These are phyloP conservation scores for Delia radicum DNA, from an alignment of 1,140 invertebrate genomes.

Conservation along the genomic window DNA sequence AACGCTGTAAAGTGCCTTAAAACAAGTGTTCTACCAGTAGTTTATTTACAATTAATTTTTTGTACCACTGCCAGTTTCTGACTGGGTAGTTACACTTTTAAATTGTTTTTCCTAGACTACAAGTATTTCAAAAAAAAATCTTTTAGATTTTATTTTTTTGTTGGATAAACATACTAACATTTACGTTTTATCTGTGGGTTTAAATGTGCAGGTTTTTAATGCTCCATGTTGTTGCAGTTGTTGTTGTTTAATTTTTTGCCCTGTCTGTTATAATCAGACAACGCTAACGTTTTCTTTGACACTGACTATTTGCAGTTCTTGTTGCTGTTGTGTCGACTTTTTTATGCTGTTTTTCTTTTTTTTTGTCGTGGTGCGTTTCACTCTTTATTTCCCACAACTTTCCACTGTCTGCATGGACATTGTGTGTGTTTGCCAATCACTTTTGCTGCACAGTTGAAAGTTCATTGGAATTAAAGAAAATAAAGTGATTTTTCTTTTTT, in stretches of 20 bases:
- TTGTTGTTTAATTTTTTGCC: background rate
- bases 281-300: conserved; percentile 15
- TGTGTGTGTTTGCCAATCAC: background rate
- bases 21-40: too few relatives aligned
- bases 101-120: too few relatives aligned
- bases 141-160: too few relatives aligned
- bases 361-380: background rate
- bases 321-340: background rate
- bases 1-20: too few relatives aligned
- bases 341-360: background rate
- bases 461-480: conserved; percentile 8
- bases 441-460: background rate
- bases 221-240: background rate
- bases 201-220: too few relatives aligned
- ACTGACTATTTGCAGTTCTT: background rate
- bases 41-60: too few relatives aligned
- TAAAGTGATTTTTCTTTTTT: background rate
- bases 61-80: too few relatives aligned
- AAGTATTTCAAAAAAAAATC: too few relatives aligned
- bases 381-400: background rate
- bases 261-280: background rate
- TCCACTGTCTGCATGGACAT: background rate
- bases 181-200: too few relatives aligned
- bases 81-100: too few relatives aligned
- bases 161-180: too few relatives aligned